These are phyloP conservation scores for Lycopodina hypogea DNA, from an alignment of 37 sponge, comb jelly and placozoan species.

Conservation along the genomic window DNA sequence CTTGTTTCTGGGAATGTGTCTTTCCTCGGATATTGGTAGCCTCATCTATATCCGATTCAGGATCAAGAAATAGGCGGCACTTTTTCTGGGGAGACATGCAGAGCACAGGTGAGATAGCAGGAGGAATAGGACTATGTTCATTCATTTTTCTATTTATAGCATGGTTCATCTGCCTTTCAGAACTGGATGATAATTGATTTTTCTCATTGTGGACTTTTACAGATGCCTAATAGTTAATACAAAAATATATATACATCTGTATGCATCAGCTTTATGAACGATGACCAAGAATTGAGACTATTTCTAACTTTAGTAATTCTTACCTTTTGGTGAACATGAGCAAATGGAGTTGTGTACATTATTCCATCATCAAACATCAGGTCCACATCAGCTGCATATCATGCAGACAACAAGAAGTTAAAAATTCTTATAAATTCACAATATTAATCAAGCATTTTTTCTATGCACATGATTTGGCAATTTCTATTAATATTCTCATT, in stretches of 20 bases:
- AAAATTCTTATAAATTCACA: no score
- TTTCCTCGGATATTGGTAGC: not conserved
- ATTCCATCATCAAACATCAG: constrained; percentile 58
- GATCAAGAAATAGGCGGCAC: not conserved
- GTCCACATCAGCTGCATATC: constrained; percentile 25
- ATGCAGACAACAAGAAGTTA: not conserved
- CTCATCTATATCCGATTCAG: constrained; percentile 26
- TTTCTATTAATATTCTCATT: no score
- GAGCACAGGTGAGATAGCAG: constrained; percentile 12
- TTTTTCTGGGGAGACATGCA: not conserved
- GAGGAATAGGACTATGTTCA: not conserved
- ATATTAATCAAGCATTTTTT: no score
- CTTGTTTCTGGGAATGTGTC: not conserved
- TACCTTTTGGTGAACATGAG: constrained; percentile 32
- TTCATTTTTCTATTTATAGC: constrained; percentile 14
- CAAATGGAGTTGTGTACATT: constrained; percentile 38
- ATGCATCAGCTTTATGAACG: no score
- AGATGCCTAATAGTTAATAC: no score
- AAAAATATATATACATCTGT: no score
- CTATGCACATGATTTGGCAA: no score
- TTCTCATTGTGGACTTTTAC: no score
- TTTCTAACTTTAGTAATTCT: no score
- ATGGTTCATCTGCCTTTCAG: no score
- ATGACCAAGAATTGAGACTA: no score
- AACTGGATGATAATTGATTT: not conserved